A percentile compares a stretch with the other conserved stretches of the same genome.
Evolutionary conservation across 2,888 invertebrate species (phyloP).

Genomic region (Mellilla xanthometata): DNA sequence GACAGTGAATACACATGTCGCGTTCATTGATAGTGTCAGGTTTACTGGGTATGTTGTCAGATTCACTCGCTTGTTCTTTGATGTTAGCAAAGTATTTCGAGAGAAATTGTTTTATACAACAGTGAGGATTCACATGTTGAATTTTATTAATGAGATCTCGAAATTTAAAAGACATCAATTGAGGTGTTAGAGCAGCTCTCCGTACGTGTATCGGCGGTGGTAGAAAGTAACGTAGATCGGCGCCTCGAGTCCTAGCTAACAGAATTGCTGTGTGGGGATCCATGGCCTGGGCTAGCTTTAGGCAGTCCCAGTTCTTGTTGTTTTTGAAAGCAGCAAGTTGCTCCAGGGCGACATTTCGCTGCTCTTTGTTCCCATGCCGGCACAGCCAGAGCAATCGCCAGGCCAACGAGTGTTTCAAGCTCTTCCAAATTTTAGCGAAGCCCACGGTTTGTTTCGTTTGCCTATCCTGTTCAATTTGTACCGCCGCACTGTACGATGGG

Average conservation of each 20-base stretch:
- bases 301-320: conserved; percentile 86
- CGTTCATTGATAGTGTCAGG: conserved; percentile 68
- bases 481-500: conserved; percentile 53
- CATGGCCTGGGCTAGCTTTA: conserved; percentile 90
- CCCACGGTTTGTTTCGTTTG: conserved; percentile 55
- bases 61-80: conserved; percentile 66
- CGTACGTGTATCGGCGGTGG: conserved; percentile 84
- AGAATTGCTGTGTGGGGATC: conserved; percentile 90
- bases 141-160: conserved; percentile 54
- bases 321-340: conserved; percentile 86
- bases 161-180: conserved; percentile 68
- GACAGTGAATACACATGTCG: conserved; percentile 62
- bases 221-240: conserved; percentile 88
- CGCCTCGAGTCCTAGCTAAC: conserved; percentile 87
- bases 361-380: conserved; percentile 83
- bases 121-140: conserved; percentile 56
- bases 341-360: conserved; percentile 85
- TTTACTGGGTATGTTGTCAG: conserved; percentile 62
- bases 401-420: conserved; percentile 84
- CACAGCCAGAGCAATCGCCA: conserved; percentile 86
- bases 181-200: conserved; percentile 54
- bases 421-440: conserved; percentile 80
- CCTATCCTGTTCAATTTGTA: conserved; percentile 52
- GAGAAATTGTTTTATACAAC: conserved; percentile 66
- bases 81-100: conserved; percentile 67